Evolutionary conservation across 2,797 vertebrate genomes (phyloP).

Genomic region (Platalea minor): DNA sequence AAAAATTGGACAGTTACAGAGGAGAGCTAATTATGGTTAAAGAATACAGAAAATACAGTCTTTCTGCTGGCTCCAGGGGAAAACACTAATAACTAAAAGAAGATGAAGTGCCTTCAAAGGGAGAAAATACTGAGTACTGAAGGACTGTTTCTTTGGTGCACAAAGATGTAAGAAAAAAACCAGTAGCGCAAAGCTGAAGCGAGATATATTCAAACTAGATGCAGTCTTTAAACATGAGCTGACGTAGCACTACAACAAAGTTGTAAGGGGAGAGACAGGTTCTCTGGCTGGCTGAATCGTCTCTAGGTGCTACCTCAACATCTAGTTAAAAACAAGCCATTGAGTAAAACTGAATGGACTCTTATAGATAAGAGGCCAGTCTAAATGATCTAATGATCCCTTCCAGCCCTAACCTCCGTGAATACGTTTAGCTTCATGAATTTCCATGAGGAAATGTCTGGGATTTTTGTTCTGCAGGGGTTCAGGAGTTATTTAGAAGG

Average conservation of each 20-base stretch:
- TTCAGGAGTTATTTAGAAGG: not conserved
- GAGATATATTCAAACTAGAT: not conserved
- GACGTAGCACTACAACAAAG: not conserved
- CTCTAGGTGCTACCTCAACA: not conserved
- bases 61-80: not conserved
- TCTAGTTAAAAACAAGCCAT: not conserved
- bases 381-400: not conserved
- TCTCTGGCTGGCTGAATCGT: not conserved
- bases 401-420: not conserved
- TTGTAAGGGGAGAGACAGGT: not conserved
- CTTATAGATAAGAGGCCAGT: not conserved
- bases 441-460: not conserved
- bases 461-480: not conserved
- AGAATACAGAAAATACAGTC: not conserved
- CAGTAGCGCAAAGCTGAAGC: not conserved
- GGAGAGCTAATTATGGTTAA: not conserved
- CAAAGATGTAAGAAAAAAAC: not conserved
- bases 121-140: not conserved
- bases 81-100: not conserved
- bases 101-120: not conserved
- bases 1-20: not conserved
- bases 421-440: not conserved
- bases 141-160: not conserved
- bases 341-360: not conserved
- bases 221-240: not conserved